Evolutionary conservation across 2,797 vertebrate genomes (phyloP).

Genomic region (Darevskia nairensis): DNA sequence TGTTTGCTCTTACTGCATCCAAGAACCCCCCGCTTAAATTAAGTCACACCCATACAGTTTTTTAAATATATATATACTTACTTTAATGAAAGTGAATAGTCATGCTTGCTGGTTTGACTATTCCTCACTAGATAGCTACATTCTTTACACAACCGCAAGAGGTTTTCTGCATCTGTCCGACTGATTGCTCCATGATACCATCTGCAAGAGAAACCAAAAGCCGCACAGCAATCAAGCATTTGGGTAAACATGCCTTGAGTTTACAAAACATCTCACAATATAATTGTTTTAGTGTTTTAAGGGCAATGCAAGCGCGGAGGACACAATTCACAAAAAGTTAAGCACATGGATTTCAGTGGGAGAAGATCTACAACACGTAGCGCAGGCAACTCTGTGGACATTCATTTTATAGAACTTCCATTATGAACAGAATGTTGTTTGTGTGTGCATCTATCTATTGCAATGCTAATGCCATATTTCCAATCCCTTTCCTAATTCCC

Average conservation of each 20-base stretch:
- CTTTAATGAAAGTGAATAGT: conserved; percentile 85
- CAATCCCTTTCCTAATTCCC: neutral
- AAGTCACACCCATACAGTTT: neutral
- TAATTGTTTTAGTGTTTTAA: neutral
- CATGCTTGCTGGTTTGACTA: conserved; percentile 84
- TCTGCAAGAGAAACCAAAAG: conserved; percentile 67
- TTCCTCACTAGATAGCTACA: conserved; percentile 86
- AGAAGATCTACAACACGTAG: neutral
- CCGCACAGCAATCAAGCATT: conserved; percentile 39
- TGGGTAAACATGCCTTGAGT: neutral
- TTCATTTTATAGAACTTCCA: neutral
- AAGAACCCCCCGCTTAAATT: neutral
- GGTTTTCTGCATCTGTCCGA: conserved; percentile 83
- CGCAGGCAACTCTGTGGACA: too few species aligned
- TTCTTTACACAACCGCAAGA: conserved; percentile 84
- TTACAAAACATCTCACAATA: too few species aligned
- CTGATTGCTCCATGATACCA: conserved; percentile 86
- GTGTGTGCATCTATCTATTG: too few species aligned
- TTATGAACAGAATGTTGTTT: neutral
- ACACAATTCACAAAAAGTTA: neutral
- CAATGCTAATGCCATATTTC: neutral
- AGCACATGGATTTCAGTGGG: neutral
- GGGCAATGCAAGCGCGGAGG: neutral
- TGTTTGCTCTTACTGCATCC: neutral
- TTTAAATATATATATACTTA: conserved; percentile 70